Conservation (phyloP, 2,888 invertebrate genomes). For the Drosophila lacicola region DNA sequence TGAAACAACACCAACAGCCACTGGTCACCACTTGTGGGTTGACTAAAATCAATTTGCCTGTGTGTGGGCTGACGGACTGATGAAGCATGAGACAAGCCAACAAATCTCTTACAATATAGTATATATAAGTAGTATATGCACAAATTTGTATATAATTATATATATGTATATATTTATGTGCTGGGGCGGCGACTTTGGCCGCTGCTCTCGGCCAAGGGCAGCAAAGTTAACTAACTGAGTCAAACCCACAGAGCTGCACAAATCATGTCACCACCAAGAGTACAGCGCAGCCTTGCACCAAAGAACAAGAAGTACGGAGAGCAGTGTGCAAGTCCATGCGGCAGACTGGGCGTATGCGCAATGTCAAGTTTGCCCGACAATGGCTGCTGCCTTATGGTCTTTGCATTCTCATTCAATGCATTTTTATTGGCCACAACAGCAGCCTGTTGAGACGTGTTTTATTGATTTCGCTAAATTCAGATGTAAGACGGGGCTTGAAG, state of each 20-base stretch:
- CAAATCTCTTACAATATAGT: constrained; percentile 10
- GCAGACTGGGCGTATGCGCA: constrained; percentile 30
- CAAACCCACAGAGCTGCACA: constrained; percentile 13
- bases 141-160: background rate
- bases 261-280: constrained; percentile 13
- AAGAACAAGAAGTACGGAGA: background rate
- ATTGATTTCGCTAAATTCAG: no score
- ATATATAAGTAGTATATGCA: background rate
- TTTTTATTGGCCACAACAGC: no score
- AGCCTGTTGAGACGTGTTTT: no score
- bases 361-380: constrained; percentile 8
- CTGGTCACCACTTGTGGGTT: constrained; percentile 21
- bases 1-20: constrained; percentile 1
- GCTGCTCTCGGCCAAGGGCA: constrained; percentile 29
- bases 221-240: background rate
- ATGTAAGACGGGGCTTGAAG: no score
- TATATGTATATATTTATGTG: background rate
- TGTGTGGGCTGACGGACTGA: constrained; percentile 6
- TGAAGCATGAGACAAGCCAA: constrained; percentile 5
- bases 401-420: no score
- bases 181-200: constrained; percentile 2
- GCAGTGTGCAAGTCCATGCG: background rate
- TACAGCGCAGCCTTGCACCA: background rate
- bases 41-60: background rate
- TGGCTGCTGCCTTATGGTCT: no score